phyloP scores from a whole-genome alignment of 2,888 invertebrate genomes.

The Harpalus rufipes region DNA sequence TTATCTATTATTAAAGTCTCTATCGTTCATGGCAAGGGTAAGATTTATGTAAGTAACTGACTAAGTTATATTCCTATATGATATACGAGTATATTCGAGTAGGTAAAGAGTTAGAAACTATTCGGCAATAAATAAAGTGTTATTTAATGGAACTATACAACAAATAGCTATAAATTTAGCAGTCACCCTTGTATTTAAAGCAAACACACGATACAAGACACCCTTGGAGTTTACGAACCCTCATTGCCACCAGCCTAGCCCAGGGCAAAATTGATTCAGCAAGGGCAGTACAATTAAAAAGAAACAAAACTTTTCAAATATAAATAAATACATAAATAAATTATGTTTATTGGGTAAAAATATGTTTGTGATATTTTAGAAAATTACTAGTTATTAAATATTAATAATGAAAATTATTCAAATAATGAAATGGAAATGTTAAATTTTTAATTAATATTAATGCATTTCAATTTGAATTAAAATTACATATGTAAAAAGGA shows the following conservation, averaged over 20 bases:
- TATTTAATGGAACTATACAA: conserved; percentile 48
- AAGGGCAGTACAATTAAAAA: no score
- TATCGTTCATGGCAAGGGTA: background rate
- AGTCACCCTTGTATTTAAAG: conserved; percentile 15
- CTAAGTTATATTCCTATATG: background rate
- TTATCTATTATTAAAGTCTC: no score
- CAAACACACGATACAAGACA: conserved; percentile 31
- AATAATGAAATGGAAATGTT: background rate
- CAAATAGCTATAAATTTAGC: conserved; percentile 35
- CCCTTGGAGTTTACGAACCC: conserved; percentile 19
- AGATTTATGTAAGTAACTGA: background rate
- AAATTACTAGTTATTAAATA: no score
- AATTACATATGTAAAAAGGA: no score
- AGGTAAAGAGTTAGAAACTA: conserved; percentile 37
- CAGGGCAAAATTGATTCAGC: no score
- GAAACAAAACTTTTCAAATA: no score
- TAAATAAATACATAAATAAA: no score
- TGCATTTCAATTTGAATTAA: no score
- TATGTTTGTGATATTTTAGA: no score
- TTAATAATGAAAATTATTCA: background rate
- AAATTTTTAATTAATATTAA: background rate
- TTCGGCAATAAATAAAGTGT: conserved; percentile 29
- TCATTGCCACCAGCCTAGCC: background rate
- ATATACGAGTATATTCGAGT: background rate
- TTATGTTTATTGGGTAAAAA: no score